Evolutionary conservation across 1,140 invertebrate species (phyloP), one percentile per base, ranked within the genome.

Genomic region (Neodiprion lecontei): DNA sequence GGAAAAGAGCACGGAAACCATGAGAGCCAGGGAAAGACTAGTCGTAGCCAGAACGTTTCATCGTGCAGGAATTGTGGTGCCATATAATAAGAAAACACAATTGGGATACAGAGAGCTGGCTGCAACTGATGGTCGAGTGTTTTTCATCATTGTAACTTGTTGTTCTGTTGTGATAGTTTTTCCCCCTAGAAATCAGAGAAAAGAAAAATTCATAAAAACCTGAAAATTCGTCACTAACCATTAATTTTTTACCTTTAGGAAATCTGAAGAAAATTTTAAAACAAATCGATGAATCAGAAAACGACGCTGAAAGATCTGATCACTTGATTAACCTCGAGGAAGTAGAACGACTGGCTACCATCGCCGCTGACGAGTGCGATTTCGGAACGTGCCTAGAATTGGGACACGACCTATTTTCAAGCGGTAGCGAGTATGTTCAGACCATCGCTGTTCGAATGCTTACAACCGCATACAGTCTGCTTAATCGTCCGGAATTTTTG

Each of bases 341-440:
- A 78, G 86, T 96, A 9, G 91, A 96, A 47, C 95, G 93, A 53
- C 92, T 92, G 79, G 92, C 95, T 9, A 95, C 92, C 81, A 97
- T 97, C 86, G 96, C 97, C 1, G 94, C 95, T 76, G 97, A 98
- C 85, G 97, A 98, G 86, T 96, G 95, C 85, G 97, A 98, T 86
- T 98, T 97, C 89, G 97, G 97, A 1, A 96, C 95, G 70, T 94
- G 95, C 7, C 82, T 98, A 1, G 97, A 99, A 88, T 88, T 97
- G 47, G 97, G 96, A 0, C 91, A 97, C 50, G 93, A 97, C 87
- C 84, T 98, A 17, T 96, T 98, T 82, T 92, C 90, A 75, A 95
- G 91, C 81, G 96, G 95, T 0, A 85, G 92, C 72, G 84, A 90
- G 70, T 87, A 90, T 72, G 89, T 98, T 66, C 92, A 97, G 87